Evolutionary conservation across 2,797 vertebrate genomes (phyloP).

Genomic region (Ctenopoma kingsleyae): DNA sequence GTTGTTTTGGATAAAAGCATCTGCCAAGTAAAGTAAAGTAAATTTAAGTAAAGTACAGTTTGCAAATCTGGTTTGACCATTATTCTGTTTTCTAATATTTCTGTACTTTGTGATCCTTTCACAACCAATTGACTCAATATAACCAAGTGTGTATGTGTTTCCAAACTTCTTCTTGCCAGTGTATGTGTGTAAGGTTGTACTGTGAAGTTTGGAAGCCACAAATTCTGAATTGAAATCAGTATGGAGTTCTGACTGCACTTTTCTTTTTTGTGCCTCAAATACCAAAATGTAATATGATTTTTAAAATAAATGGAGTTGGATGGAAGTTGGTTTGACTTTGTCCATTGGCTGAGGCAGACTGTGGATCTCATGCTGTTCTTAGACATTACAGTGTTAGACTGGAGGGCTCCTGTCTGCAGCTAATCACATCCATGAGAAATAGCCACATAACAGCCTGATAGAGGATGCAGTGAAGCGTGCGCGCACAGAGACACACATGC

Average conservation of each 20-base stretch:
- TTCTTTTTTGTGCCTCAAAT: conserved; percentile 22
- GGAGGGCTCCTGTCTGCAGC: conserved; percentile 61
- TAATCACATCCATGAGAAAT: conserved; percentile 72
- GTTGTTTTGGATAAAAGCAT: too few relatives aligned
- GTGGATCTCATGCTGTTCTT: conserved; percentile 52
- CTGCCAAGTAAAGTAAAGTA: too few relatives aligned
- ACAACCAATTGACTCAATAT: too few relatives aligned
- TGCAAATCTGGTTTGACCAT: too few relatives aligned
- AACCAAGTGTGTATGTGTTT: too few relatives aligned
- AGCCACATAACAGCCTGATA: conserved; percentile 51
- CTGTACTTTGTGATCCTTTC: too few relatives aligned
- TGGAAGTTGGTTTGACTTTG: conserved; percentile 50
- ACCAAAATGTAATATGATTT: conserved; percentile 42
- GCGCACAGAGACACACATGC: conserved; percentile 30
- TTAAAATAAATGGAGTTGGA: conserved; percentile 40
- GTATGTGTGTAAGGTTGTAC: background rate
- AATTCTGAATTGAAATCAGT: conserved; percentile 1
- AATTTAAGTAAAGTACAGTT: too few relatives aligned
- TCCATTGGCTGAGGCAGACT: conserved; percentile 33
- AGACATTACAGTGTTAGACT: conserved; percentile 60
- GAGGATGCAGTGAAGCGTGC: conserved; percentile 46
- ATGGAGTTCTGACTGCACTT: conserved; percentile 9
- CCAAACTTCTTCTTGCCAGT: too few relatives aligned
- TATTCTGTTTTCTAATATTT: too few relatives aligned
- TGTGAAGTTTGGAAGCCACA: background rate